These are phyloP conservation scores for Meandrusa payeni DNA, from an alignment of 2,888 invertebrate genomes.

Conservation along the genomic window DNA sequence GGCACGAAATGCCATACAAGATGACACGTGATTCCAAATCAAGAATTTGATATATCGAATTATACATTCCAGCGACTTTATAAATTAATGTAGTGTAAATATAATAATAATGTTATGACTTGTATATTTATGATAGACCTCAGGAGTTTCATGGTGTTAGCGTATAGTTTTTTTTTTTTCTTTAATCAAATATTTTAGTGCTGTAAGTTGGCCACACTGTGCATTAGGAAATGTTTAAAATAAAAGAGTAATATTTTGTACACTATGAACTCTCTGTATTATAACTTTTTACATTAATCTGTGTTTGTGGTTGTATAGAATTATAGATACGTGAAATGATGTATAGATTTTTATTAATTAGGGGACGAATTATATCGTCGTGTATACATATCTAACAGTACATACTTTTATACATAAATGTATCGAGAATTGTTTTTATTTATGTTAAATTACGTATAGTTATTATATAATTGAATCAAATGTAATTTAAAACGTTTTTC, in stretches of 20 bases:
- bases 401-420: slow-evolving; percentile 19
- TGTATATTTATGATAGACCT: slow-evolving; percentile 61
- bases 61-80: slow-evolving; percentile 27
- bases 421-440: slow-evolving; percentile 20
- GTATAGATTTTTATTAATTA: slow-evolving; percentile 42
- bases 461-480: slow-evolving; percentile 14
- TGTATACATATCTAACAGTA: slow-evolving; percentile 18
- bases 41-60: slow-evolving; percentile 30
- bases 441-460: slow-evolving; percentile 19
- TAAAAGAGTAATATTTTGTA: slow-evolving; percentile 43
- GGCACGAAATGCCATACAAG: slow-evolving; percentile 68
- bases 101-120: slow-evolving; percentile 47
- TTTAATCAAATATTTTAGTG: slow-evolving; percentile 11
- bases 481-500: slow-evolving; percentile 15
- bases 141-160: slow-evolving; percentile 47
- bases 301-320: slow-evolving; percentile 42
- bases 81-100: slow-evolving; percentile 49
- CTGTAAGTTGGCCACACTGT: slow-evolving; percentile 27
- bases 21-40: slow-evolving; percentile 47
- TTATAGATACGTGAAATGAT: slow-evolving; percentile 32
- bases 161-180: slow-evolving; percentile 37
- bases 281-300: slow-evolving; percentile 53
- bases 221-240: slow-evolving; percentile 43
- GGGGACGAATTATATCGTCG: not conserved
- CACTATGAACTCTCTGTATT: slow-evolving; percentile 64